phyloP scores from a whole-genome alignment of 2,797 vertebrate genomes.

The Myioborus melanocephalus region DNA sequence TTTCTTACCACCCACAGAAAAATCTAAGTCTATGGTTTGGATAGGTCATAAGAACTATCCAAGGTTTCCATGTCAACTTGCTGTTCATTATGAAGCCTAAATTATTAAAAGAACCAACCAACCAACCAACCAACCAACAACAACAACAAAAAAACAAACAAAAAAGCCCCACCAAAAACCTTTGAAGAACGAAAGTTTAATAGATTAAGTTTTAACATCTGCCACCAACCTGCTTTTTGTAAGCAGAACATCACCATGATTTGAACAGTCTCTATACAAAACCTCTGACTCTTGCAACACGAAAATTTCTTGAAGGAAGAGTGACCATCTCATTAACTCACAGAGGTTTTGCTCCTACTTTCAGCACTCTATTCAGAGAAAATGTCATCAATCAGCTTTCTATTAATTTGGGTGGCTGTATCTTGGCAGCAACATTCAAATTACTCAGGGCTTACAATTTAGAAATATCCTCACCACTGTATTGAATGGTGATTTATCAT shows the following conservation, averaged over 20 bases:
- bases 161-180: too few species aligned
- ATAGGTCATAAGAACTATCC: background rate
- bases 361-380: background rate
- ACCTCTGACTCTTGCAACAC: background rate
- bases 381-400: constrained; percentile 43
- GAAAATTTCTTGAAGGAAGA: background rate
- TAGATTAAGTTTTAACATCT: background rate
- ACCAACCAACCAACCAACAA: background rate
- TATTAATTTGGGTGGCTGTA: constrained; percentile 6
- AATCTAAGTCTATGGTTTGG: background rate
- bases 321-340: background rate
- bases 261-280: background rate
- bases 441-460: constrained; percentile 5
- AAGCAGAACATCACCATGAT: background rate
- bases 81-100: background rate
- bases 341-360: background rate
- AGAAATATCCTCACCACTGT: constrained; percentile 7
- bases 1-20: background rate
- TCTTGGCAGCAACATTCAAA: constrained; percentile 37
- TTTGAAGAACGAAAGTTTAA: background rate
- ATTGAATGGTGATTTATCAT: constrained; percentile 41
- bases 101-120: background rate
- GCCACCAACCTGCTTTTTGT: background rate
- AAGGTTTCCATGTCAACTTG: background rate
- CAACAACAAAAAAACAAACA: too few species aligned